Evolutionary conservation across 2,113 vertebrate genomes (phyloP).

Genomic region (Steatornis caripensis): DNA sequence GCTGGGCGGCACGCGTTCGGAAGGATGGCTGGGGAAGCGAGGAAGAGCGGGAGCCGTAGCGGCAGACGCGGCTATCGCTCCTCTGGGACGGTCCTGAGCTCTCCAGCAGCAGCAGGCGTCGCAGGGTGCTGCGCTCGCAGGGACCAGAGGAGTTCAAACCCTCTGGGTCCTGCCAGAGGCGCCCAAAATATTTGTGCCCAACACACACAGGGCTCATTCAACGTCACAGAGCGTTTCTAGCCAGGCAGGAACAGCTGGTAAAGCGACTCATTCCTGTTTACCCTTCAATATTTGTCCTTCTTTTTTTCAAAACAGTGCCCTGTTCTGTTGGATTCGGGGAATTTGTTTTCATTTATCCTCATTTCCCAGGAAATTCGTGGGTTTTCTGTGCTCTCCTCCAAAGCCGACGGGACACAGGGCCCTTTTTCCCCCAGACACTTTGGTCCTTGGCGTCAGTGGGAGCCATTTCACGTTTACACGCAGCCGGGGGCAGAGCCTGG

Average conservation of each 20-base stretch:
- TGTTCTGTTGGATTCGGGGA: not conserved
- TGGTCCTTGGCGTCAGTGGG: not conserved
- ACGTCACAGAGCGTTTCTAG: not conserved
- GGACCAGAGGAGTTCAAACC: not conserved
- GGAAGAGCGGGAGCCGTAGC: not conserved
- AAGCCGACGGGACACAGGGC: not conserved
- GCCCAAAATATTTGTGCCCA: not conserved
- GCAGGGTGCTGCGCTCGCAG: not conserved
- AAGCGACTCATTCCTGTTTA: not conserved
- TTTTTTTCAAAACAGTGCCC: not conserved
- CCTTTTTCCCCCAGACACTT: not conserved
- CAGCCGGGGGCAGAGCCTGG: not conserved
- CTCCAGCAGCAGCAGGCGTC: not conserved
- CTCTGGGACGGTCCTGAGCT: not conserved
- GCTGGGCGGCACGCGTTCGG: rapidly evolving
- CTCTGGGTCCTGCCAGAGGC: not conserved
- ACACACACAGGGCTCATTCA: not conserved
- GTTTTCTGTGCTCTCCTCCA: not conserved
- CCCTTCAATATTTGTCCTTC: not conserved
- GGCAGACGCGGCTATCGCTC: too few relatives aligned
- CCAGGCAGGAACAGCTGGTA: not conserved
- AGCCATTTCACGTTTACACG: not conserved
- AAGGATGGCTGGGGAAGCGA: not conserved
- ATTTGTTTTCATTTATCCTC: not conserved
- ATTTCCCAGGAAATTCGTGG: not conserved